Percentiles rank a stretch among this genome's conserved stretches.
phyloP scores from a whole-genome alignment of 2,113 vertebrate genomes.

The Corythornis cristatus region DNA sequence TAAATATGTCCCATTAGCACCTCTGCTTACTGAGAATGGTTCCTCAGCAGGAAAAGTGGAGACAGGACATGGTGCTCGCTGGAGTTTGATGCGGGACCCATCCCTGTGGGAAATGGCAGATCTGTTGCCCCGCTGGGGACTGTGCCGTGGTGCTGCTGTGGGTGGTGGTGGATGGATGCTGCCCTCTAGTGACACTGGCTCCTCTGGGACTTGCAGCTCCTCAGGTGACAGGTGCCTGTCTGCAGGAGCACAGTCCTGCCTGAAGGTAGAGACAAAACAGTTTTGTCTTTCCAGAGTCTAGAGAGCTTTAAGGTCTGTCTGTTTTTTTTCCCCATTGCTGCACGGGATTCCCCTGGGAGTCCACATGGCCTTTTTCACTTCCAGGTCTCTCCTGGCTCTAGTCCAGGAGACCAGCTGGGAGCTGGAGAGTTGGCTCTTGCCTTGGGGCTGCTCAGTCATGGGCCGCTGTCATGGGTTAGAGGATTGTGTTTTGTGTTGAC shows the following conservation, averaged over 20 bases:
- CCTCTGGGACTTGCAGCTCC: background rate
- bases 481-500: background rate
- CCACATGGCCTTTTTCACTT: background rate
- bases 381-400: background rate
- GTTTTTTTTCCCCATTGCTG: background rate
- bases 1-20: accelerated
- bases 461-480: background rate
- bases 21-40: background rate
- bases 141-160: background rate
- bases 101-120: background rate
- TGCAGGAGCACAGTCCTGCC: background rate
- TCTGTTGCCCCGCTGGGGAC: too few relatives aligned
- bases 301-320: background rate
- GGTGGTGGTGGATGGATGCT: background rate
- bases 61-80: background rate
- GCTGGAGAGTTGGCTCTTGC: background rate
- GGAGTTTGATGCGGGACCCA: background rate
- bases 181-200: slow-evolving; percentile 48
- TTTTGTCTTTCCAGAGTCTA: background rate
- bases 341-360: background rate
- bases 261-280: background rate
- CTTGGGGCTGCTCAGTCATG: background rate
- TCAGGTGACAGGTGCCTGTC: background rate
- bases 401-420: background rate
- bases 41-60: background rate